Evolutionary conservation across 2,888 invertebrate species (phyloP).

Genomic region (Temnothorax unifasciatus): DNA sequence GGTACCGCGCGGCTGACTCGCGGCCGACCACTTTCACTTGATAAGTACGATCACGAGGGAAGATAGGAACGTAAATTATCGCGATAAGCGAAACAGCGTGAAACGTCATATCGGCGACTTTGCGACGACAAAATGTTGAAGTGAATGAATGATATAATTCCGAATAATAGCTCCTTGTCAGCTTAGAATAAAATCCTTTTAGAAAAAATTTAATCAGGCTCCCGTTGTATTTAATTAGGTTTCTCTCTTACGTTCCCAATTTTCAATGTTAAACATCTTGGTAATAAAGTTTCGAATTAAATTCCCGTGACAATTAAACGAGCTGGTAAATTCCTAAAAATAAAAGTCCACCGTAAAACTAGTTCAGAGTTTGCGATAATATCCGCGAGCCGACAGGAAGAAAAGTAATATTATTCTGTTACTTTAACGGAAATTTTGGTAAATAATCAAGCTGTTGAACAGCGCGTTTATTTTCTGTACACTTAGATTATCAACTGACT

Average conservation of each 20-base stretch:
- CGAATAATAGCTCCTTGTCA: not conserved
- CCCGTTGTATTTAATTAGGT: not conserved
- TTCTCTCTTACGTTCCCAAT: not conserved
- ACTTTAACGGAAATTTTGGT: not conserved
- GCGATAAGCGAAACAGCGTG: constrained; percentile 11
- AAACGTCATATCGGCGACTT: not conserved
- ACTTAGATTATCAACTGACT: not conserved
- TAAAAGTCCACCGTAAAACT: not conserved
- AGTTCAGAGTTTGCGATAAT: constrained; percentile 8
- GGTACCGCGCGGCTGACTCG: not conserved
- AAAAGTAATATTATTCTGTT: constrained; percentile 1
- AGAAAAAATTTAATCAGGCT: not conserved
- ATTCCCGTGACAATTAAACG: constrained; percentile 15
- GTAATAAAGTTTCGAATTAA: not conserved
- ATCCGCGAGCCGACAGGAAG: not conserved
- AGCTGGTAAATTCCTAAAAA: not conserved
- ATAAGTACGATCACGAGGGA: not conserved
- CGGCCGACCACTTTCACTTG: constrained; percentile 34
- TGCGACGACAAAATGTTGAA: not conserved
- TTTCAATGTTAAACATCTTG: constrained; percentile 19
- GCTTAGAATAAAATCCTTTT: not conserved
- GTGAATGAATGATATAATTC: not conserved
- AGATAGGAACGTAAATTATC: not conserved
- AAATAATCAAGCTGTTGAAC: not conserved
- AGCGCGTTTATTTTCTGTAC: not conserved